Percentiles rank a stretch among this genome's conserved stretches.
Conservation (phyloP, 2,797 vertebrate genomes). For the Buceros bicornis region DNA sequence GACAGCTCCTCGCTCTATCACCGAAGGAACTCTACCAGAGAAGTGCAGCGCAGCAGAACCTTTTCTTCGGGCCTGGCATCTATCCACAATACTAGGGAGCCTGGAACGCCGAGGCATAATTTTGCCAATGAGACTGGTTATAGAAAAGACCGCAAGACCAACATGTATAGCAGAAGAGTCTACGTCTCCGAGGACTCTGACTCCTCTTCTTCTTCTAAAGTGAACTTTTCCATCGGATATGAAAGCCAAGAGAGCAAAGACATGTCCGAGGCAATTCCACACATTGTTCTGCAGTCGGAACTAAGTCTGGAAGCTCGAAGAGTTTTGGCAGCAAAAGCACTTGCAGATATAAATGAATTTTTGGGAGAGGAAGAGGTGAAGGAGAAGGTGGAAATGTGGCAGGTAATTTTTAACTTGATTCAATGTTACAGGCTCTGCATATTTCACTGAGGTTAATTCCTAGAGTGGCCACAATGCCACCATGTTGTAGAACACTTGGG, state of each 20-base stretch:
- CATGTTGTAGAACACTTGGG: too few relatives aligned
- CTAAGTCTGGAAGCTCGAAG: conserved; percentile 83
- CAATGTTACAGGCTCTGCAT: neutral
- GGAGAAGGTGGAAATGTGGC: conserved; percentile 89
- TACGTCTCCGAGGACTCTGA: conserved; percentile 28
- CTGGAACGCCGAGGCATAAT: neutral
- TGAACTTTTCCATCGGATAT: conserved; percentile 28
- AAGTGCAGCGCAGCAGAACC: conserved; percentile 83
- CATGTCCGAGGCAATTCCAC: conserved; percentile 77
- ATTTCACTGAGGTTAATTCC: neutral
- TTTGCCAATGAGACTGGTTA: neutral
- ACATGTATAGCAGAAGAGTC: neutral
- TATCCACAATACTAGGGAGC: conserved; percentile 59
- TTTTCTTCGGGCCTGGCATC: conserved; percentile 81
- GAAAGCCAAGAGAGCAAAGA: conserved; percentile 67
- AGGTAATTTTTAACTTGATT: conserved; percentile 84
- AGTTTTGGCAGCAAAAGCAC: conserved; percentile 88
- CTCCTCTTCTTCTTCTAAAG: conserved; percentile 63
- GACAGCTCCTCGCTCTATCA: conserved; percentile 59
- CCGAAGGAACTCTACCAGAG: conserved; percentile 73
- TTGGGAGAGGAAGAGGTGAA: conserved; percentile 83
- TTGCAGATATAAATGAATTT: conserved; percentile 86
- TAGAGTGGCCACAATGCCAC: neutral
- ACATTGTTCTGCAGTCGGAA: conserved; percentile 82
- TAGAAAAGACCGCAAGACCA: neutral